Percentiles rank a stretch among this genome's conserved stretches.
Evolutionary conservation across 2,888 invertebrate genomes (phyloP).

Genomic region (Antheraea yamamai): DNA sequence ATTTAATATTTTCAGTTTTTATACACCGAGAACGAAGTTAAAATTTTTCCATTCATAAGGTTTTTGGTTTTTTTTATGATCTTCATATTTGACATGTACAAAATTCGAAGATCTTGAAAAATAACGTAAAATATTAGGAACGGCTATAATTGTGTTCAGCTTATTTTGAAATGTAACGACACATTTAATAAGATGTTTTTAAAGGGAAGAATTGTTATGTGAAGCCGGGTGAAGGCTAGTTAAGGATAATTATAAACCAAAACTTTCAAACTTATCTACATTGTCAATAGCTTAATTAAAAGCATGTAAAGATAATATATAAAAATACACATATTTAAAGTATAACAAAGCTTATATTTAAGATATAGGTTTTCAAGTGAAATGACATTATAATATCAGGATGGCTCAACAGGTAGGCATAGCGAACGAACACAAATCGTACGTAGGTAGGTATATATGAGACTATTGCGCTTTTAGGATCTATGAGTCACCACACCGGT

Average conservation of each 20-base stretch:
- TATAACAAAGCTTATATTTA: background rate
- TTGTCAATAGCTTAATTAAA: background rate
- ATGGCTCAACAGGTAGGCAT: constrained; percentile 5
- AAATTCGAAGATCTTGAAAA: too few relatives aligned
- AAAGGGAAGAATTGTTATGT: too few relatives aligned
- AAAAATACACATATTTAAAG: background rate
- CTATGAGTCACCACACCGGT: constrained; percentile 32
- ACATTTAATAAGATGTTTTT: too few relatives aligned
- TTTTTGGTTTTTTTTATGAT: too few relatives aligned
- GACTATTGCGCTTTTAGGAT: constrained; percentile 17
- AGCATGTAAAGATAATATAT: background rate
- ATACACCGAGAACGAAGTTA: too few relatives aligned
- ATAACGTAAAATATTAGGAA: too few relatives aligned
- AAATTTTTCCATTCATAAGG: too few relatives aligned
- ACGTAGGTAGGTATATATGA: background rate
- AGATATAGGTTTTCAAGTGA: background rate
- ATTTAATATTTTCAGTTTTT: too few relatives aligned
- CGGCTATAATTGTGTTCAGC: too few relatives aligned
- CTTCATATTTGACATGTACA: too few relatives aligned
- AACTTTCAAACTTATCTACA: background rate
- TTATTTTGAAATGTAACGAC: too few relatives aligned
- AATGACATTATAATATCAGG: background rate
- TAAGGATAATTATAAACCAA: background rate
- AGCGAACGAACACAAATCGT: constrained; percentile 1
- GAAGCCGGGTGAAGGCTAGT: too few relatives aligned